Base-by-base conservation (phyloP, 1,140 invertebrate species). In the Prorops nasuta region DNA sequence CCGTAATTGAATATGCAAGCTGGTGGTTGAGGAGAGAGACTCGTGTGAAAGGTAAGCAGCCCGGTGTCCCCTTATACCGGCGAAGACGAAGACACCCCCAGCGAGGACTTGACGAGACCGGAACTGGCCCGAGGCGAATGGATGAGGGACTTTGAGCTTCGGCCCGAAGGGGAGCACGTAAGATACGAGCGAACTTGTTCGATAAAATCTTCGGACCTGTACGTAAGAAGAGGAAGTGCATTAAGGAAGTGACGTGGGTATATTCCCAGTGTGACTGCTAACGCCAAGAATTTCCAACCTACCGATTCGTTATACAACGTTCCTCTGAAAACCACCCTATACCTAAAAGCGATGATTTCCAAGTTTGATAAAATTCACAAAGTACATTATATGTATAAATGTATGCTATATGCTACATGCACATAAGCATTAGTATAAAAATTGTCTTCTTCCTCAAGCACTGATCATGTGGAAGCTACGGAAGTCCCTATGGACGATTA, bases 151-250 rank as follows among this genome's bases (percentile, higher is more conserved):
- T 51, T 32, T 34, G 31, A 24, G 32, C n/a, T n/a, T n/a, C n/a
- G n/a, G n/a, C 49, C 49, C 56, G 47, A 28, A 41, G 57, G 49
- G 51, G 44, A 41, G 48, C 51, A 58, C 52, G 57, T 60, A 55
- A 60, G 57, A 60, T 60, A 58, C 57, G 51, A 43, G 31, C 40
- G 32, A 45, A 48, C 40, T 45, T 43, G 39, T 16, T 14, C 45
- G 57, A 60, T 60, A 60, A 58, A 51, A 58, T 60, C 55, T 58
- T 22, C 15, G 35, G 51, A 41, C 39, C 39, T 47, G 55, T 54
- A 6, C 51, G 55, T 38, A 20, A 38, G 46, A 18, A 47, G 16
- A 58, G 46, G 46, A 54, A 58, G 56, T 52, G 54, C 55, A 56
- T 56, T 41, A 48, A 56, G 54, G 44, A 56, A 58, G 41, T 40